Evolutionary conservation across 2,113 vertebrate genomes (phyloP).

Genomic region (Melanerpes aurifrons): DNA sequence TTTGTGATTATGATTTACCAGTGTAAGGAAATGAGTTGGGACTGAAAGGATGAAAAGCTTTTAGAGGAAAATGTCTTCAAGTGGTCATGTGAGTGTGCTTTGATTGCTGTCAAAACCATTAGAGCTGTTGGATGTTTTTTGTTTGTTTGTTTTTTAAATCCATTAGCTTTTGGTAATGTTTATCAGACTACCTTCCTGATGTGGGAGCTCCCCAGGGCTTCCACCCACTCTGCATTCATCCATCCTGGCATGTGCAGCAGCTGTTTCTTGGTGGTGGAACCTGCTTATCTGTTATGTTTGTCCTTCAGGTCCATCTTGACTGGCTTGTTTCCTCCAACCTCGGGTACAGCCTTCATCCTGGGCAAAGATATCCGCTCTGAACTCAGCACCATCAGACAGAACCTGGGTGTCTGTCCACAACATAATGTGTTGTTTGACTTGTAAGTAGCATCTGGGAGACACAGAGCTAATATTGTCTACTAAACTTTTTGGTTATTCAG

Average conservation of each 20-base stretch:
- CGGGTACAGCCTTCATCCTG: constrained; percentile 94
- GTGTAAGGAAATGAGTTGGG: not conserved
- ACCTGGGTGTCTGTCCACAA: constrained; percentile 95
- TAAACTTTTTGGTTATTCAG: fast-evolving
- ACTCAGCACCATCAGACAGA: constrained; percentile 89
- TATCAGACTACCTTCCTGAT: not conserved
- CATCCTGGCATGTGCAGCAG: not conserved
- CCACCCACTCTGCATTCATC: not conserved
- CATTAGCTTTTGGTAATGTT: not conserved
- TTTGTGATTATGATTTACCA: not conserved
- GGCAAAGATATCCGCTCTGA: constrained; percentile 93
- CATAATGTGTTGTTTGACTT: constrained; percentile 97
- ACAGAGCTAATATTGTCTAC: not conserved
- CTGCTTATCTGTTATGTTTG: not conserved
- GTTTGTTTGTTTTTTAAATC: not conserved
- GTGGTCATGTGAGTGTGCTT: not conserved
- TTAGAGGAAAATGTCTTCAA: not conserved
- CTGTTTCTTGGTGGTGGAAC: not conserved
- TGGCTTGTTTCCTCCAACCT: constrained; percentile 94
- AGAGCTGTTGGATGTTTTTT: not conserved
- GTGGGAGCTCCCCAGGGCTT: not conserved
- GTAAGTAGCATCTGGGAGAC: constrained; percentile 77
- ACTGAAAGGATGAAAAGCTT: not conserved
- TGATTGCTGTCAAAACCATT: not conserved
- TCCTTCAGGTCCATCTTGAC: constrained; percentile 93